Evolutionary conservation across 92 coral and sea anemone genomes (phyloP), one percentile per base, ranked within the genome.

Genomic region (Porites evermanni): DNA sequence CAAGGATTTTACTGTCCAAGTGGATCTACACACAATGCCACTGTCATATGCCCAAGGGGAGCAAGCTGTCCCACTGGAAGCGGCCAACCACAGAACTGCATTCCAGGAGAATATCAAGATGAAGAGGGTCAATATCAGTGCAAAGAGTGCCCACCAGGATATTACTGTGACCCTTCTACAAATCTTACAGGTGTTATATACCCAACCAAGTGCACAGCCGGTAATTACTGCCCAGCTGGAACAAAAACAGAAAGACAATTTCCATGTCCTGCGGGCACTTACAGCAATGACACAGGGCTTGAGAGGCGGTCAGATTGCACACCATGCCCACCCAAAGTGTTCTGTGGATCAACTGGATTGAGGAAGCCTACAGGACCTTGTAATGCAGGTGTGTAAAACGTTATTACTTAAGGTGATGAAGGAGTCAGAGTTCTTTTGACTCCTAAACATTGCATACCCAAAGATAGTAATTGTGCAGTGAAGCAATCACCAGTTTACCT

Each of bases 1-100:
- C 99, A 97, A 79, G 99, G 99, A n/a, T 97, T 91, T 77, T 97
- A 95, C 87, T 97, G 99, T 64, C 99, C 99, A 6, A 77, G 93
- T 64, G 97, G 99, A 1, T 97, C 99, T 18, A 84, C 74, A 8
- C 86, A 95, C 88, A 97, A 97, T 78, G 91, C 94, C 67, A 97
- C 99, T 0, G 96, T 85, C 51, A 86, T 93, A 23, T 97, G 99
- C 44, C 96, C 95, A 2, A 79, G 86, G 81, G 99, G 99, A 17
- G 78, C 82, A 72, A 89, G 86, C 60, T 97, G 99, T 72, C 97
- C 96, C 2, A 90, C 98, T 26, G 99, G 99, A 61, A 85, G 93
- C 65, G 87, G 90, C 10, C 85, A 70, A 29, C 98, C 98, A 13
- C 53, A 70, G 52, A 94, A 92, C 70, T 97, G 99, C 75, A 77